These are phyloP conservation scores for Drosophila rufa DNA, from an alignment of 1,140 invertebrate genomes.

Conservation along the genomic window DNA sequence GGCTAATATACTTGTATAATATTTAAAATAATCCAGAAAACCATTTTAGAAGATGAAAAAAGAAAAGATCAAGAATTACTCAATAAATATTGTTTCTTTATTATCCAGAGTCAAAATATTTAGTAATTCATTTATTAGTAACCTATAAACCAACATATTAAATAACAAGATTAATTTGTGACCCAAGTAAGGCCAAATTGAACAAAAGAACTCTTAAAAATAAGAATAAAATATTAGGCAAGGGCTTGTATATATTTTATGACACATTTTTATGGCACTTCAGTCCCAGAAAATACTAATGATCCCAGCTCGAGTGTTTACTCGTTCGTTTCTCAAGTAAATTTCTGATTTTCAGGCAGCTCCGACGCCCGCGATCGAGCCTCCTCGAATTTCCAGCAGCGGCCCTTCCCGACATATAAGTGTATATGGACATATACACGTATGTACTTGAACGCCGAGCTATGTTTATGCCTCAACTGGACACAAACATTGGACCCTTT, in stretches of 20 bases:
- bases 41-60: too few species aligned
- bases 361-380: neutral
- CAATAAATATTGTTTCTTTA: too few species aligned
- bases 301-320: neutral
- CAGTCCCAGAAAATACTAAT: neutral
- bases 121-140: too few species aligned
- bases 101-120: too few species aligned
- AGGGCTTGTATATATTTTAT: neutral
- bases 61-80: too few species aligned
- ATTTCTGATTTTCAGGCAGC: neutral
- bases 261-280: neutral
- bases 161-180: too few species aligned
- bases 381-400: conserved; percentile 6
- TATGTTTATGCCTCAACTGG: neutral
- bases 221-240: neutral
- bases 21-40: too few species aligned
- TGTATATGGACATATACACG: neutral
- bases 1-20: too few species aligned
- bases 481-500: neutral
- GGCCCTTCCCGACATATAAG: neutral
- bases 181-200: too few species aligned
- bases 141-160: too few species aligned
- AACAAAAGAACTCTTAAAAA: neutral
- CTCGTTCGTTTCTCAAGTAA: neutral
- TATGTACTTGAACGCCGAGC: neutral